Conservation (phyloP, 2,113 vertebrate species). For the Petroica traversi region DNA sequence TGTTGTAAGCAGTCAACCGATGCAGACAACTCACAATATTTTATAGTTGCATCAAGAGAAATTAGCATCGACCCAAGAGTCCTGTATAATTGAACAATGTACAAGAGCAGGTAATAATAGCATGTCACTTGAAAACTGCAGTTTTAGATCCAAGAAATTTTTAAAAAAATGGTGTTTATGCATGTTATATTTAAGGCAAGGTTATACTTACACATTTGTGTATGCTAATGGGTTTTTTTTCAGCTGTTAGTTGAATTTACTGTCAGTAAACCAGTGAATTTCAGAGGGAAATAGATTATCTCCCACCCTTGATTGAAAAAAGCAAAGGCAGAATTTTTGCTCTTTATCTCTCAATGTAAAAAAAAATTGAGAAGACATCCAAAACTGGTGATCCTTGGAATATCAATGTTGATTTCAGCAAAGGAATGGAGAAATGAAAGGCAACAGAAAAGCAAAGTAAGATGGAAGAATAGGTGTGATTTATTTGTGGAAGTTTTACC, state of each 20-base stretch:
- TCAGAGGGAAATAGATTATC: background rate
- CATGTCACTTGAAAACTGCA: background rate
- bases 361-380: background rate
- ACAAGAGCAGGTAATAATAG: background rate
- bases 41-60: background rate
- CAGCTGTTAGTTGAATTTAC: background rate
- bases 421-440: background rate
- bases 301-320: background rate
- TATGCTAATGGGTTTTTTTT: background rate
- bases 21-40: background rate
- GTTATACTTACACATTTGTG: background rate
- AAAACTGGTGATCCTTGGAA: background rate
- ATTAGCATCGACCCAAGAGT: background rate
- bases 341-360: background rate
- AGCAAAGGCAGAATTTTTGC: background rate
- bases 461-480: background rate
- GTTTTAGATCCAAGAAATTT: background rate
- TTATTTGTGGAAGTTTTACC: background rate
- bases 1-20: background rate
- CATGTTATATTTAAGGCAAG: background rate
- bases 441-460: background rate
- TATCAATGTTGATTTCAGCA: background rate
- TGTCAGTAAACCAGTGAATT: background rate
- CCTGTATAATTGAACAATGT: background rate
- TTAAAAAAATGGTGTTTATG: background rate